phyloP scores from a whole-genome alignment of 2,888 invertebrate species.

The Drosophila algonquin region DNA sequence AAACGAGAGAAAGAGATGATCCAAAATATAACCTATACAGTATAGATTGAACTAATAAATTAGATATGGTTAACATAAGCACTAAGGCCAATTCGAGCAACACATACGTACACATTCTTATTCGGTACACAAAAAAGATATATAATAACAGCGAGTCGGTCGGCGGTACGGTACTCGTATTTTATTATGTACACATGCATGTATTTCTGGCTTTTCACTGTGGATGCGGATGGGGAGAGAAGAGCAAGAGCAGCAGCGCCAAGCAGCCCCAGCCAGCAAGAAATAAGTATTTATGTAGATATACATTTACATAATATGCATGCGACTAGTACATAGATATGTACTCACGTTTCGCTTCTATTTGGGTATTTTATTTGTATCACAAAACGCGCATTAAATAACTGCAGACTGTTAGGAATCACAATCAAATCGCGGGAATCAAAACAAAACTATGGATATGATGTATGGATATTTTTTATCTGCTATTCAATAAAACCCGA shows the following conservation, averaged over 20 bases:
- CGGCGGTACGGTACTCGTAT: slow-evolving; percentile 25
- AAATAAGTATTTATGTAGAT: slow-evolving; percentile 26
- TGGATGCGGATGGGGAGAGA: neutral
- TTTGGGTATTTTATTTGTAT: neutral
- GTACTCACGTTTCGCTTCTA: slow-evolving; percentile 35
- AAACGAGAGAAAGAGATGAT: neutral
- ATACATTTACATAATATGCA: slow-evolving; percentile 36
- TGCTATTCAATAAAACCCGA: slow-evolving; percentile 47
- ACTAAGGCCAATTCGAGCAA: neutral
- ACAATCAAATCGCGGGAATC: slow-evolving; percentile 27
- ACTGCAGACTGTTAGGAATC: neutral
- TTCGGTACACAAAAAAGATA: slow-evolving; percentile 18
- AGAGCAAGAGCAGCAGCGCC: slow-evolving; percentile 3
- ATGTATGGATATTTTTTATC: slow-evolving; percentile 54
- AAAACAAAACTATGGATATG: slow-evolving; percentile 56
- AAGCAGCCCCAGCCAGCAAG: slow-evolving; percentile 3
- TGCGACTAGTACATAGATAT: slow-evolving; percentile 15
- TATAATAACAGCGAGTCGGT: slow-evolving; percentile 36
- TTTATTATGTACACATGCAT: slow-evolving; percentile 26
- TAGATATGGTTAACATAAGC: neutral
- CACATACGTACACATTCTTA: slow-evolving; percentile 7
- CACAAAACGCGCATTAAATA: neutral
- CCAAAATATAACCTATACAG: neutral
- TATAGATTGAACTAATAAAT: neutral
- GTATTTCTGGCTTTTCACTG: slow-evolving; percentile 29